Conservation (phyloP, 2,113 vertebrate genomes). For the Egretta garzetta region DNA sequence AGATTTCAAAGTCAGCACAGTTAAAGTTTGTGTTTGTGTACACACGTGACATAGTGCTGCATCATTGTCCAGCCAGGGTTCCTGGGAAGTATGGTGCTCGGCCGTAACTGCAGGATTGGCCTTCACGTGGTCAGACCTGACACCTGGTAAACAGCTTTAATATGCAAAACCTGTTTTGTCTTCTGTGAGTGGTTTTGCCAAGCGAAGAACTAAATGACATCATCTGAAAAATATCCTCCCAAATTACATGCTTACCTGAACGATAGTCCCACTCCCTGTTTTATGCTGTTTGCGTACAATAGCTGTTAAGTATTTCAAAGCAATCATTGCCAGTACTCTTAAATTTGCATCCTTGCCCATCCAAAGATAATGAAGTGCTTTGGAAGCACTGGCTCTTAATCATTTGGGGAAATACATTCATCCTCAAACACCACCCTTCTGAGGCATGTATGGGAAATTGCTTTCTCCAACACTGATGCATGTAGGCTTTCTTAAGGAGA, state of each 20-base stretch:
- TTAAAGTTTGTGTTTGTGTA: not conserved
- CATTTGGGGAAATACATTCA: not conserved
- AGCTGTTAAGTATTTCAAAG: not conserved
- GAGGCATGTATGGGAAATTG: not conserved
- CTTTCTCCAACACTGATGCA: not conserved
- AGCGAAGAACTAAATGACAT: not conserved
- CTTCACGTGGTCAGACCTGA: not conserved
- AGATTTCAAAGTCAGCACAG: not conserved
- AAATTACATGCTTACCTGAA: not conserved
- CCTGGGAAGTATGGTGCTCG: accelerated
- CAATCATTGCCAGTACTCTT: not conserved
- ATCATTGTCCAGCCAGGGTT: not conserved
- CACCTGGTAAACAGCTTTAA: not conserved
- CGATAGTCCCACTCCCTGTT: accelerated
- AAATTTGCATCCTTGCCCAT: not conserved
- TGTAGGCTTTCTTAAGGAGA: not conserved
- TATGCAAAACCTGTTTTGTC: not conserved
- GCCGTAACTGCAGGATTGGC: not conserved
- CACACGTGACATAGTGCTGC: accelerated
- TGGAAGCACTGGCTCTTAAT: not conserved
- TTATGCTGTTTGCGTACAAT: not conserved
- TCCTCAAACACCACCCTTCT: not conserved
- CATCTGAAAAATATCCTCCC: not conserved
- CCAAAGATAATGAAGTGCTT: not conserved
- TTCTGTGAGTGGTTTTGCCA: not conserved